Base-by-base conservation (phyloP, 2,888 invertebrate species). In the Leptopterna dolabrata region DNA sequence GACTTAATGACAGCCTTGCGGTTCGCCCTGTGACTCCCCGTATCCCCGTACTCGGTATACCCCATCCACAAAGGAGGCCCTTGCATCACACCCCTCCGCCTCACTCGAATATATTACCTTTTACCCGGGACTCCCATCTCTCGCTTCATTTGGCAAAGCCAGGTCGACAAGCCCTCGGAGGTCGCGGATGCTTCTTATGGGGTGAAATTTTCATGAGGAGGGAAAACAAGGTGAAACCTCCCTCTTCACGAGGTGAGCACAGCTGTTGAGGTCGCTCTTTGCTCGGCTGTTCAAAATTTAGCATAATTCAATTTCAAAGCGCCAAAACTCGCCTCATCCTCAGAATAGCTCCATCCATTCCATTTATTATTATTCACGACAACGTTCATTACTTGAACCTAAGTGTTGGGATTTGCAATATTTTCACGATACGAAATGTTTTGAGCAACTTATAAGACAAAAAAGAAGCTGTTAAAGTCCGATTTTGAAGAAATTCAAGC, bases 21-120 rank as follows among this genome's bases (percentile, higher is more conserved):
- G 71, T 71, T 71, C 71, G 24, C 71, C 71, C 7, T 71, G 36
- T 36, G 36, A 71, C 30, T 30, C 24, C 27, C 71, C 19, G 51
- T 51, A 51, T n/a, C 9, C 71, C 13, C 9, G 71, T 55, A 55
- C 19, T 16, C 27, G 1, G 70, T 70, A 70, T 70, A 70, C 70
- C 70, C 19, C 29, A 13, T 27, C 71, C 27, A 71, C 71, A 71
- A 71, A 71, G 71, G 71, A 19, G 16, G 14, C 71, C 71, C 27
- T 7, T 36, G 4, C 36, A 71, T 27, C 24, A 14, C 71, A 71
- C 27, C 27, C 9, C 27, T 27, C 27, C 16, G 19, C 30, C 27
- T 71, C 30, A 30, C 71, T 71, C 71, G 71, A 71, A 71, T 71
- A 71, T 71, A 71, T 71, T 71, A 71, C 71, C 71, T 71, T 71